These are phyloP conservation scores for Mionectes olivaceus DNA, from an alignment of 2,797 vertebrate genomes.

Conservation along the genomic window DNA sequence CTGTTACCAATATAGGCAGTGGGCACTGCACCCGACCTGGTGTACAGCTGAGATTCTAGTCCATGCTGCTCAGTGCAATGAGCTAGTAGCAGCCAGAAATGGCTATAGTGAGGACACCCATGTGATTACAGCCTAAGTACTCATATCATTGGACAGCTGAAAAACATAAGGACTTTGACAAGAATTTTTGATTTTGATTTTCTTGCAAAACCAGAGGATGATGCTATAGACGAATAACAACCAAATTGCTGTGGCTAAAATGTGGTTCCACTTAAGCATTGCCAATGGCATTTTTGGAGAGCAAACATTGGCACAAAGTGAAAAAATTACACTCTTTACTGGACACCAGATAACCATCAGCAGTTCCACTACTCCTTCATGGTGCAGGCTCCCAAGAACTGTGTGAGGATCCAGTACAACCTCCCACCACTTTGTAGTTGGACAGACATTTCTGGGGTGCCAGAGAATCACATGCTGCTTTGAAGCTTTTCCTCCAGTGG, in stretches of 20 bases:
- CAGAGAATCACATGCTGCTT: not conserved
- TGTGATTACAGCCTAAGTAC: not conserved
- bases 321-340: not conserved
- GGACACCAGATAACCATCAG: not conserved
- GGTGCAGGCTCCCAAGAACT: not conserved
- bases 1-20: not conserved
- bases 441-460: not conserved
- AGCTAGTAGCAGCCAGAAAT: not conserved
- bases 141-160: not conserved
- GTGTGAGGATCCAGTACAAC: not conserved
- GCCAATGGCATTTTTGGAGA: not conserved
- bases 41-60: not conserved
- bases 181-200: not conserved
- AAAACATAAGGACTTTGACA: not conserved
- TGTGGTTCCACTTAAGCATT: not conserved
- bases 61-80: not conserved
- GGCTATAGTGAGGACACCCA: not conserved
- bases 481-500: not conserved
- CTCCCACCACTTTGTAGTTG: not conserved
- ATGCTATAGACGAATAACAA: not conserved
- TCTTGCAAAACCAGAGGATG: not conserved
- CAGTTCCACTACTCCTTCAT: not conserved
- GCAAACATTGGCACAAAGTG: not conserved
- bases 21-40: not conserved
- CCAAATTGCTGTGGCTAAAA: not conserved